Evolutionary conservation across 2,113 vertebrate genomes (phyloP).

Genomic region (Casuarius casuarius): DNA sequence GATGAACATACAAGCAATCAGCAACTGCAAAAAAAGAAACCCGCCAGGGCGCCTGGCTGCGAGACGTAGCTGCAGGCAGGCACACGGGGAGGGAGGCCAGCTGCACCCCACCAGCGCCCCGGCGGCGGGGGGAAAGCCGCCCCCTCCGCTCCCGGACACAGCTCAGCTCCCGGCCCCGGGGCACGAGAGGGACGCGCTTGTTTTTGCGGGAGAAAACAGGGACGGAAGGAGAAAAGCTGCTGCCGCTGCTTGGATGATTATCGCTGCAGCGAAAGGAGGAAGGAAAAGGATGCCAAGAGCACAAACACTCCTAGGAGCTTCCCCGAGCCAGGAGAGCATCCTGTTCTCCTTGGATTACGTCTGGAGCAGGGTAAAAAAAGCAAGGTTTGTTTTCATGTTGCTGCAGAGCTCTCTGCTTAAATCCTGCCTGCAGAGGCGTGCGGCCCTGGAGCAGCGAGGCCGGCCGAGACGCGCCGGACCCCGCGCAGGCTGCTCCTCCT

Average conservation of each 20-base stretch:
- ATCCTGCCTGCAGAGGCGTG: background rate
- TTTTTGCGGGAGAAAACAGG: background rate
- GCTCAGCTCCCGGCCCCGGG: background rate
- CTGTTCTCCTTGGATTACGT: background rate
- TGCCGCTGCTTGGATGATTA: background rate
- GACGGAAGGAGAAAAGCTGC: background rate
- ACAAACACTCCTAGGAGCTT: background rate
- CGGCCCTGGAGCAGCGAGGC: fast-evolving
- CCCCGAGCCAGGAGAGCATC: background rate
- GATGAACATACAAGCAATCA: background rate
- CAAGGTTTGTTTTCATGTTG: background rate
- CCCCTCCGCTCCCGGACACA: background rate
- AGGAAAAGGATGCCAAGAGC: background rate
- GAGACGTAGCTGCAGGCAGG: background rate
- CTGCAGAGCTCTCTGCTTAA: background rate
- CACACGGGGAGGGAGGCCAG: background rate
- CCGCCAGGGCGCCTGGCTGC: background rate
- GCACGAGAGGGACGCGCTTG: background rate
- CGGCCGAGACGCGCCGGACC: too few relatives aligned
- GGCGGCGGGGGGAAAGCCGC: background rate
- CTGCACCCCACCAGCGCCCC: background rate
- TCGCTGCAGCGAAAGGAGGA: background rate
- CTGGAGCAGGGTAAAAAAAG: background rate
- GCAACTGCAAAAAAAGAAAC: background rate
- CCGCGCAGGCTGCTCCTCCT: background rate